These are phyloP conservation scores for Parascotia fuliginaria DNA, from an alignment of 2,888 invertebrate genomes.

Conservation along the genomic window DNA sequence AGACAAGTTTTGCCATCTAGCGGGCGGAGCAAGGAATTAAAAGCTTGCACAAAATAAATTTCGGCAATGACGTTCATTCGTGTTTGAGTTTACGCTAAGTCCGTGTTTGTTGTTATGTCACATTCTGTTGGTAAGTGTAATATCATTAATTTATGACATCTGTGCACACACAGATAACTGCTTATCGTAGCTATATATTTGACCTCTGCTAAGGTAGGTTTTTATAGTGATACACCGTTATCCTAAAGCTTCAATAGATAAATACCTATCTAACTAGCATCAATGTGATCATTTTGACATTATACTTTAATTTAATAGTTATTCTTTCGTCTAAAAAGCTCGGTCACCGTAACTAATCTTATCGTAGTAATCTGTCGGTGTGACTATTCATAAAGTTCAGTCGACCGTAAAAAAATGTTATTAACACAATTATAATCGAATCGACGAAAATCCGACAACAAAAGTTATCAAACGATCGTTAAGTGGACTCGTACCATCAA, in stretches of 20 bases:
- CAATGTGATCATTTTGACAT: conserved; percentile 36
- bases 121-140: not conserved
- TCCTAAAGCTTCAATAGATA: not conserved
- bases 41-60: conserved; percentile 21
- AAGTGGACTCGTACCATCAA: conserved; percentile 56
- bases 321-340: conserved; percentile 43
- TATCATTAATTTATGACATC: conserved; percentile 5
- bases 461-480: conserved; percentile 75
- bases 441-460: conserved; percentile 59
- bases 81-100: conserved; percentile 4
- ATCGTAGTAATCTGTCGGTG: conserved; percentile 52
- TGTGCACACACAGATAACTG: conserved; percentile 12
- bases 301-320: conserved; percentile 31
- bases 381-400: conserved; percentile 45
- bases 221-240: not conserved
- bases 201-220: conserved; percentile 10
- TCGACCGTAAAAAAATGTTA: conserved; percentile 49
- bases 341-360: conserved; percentile 51
- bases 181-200: conserved; percentile 11
- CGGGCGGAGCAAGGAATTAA: conserved; percentile 32
- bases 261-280: not conserved
- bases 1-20: conserved; percentile 71
- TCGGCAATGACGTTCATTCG: conserved; percentile 20
- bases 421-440: conserved; percentile 63
- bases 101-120: conserved; percentile 8